Evolutionary conservation across 2,888 invertebrate genomes (phyloP).

Genomic region (Acanthoscelides obtectus): DNA sequence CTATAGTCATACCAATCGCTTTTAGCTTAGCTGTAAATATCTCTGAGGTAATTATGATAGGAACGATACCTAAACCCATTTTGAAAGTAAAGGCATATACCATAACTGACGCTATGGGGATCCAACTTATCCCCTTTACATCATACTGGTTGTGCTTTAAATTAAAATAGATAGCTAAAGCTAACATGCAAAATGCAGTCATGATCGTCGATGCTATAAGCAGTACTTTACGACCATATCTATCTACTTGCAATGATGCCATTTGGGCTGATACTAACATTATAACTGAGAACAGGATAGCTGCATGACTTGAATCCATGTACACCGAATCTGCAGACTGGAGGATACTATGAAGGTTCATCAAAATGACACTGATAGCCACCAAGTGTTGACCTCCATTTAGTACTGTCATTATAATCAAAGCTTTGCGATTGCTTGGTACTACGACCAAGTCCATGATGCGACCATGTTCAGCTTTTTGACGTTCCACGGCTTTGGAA

Average conservation of each 20-base stretch:
- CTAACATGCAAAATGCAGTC: constrained; percentile 38
- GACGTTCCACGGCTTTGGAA: constrained; percentile 34
- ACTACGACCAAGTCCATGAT: constrained; percentile 40
- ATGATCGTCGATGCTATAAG: constrained; percentile 37
- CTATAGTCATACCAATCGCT: constrained; percentile 43
- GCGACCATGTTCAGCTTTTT: constrained; percentile 37
- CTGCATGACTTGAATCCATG: constrained; percentile 34
- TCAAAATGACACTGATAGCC: constrained; percentile 43
- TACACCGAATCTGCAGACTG: constrained; percentile 39
- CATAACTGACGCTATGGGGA: constrained; percentile 43
- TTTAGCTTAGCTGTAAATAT: constrained; percentile 44
- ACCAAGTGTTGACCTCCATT: constrained; percentile 44
- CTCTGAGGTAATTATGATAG: constrained; percentile 44
- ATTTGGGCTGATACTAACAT: constrained; percentile 39
- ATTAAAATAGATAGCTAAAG: constrained; percentile 41
- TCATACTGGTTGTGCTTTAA: constrained; percentile 35
- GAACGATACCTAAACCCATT: constrained; percentile 43
- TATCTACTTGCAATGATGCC: constrained; percentile 41
- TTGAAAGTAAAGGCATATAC: constrained; percentile 42
- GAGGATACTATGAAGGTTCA: constrained; percentile 45
- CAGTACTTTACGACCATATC: constrained; percentile 40
- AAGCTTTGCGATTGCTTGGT: constrained; percentile 40
- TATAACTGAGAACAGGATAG: constrained; percentile 41
- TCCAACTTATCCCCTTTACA: constrained; percentile 36
- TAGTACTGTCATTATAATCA: constrained; percentile 42